Evolutionary conservation across 2,113 vertebrate genomes (phyloP).

Genomic region (Pituophis catenifer): DNA sequence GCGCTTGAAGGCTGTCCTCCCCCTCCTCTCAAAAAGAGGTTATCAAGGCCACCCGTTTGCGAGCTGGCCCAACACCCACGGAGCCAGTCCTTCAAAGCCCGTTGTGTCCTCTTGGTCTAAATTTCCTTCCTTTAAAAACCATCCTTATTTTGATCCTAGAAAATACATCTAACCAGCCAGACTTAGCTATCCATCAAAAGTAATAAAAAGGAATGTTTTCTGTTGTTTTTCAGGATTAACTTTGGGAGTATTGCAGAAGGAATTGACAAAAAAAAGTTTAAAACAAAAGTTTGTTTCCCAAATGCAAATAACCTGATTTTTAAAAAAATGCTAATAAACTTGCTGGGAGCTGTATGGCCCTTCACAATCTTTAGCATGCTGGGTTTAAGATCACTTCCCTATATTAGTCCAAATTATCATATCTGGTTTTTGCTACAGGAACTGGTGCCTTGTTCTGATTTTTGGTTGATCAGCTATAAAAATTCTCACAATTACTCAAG

Average conservation of each 20-base stretch:
- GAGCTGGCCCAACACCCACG: slow-evolving; percentile 39
- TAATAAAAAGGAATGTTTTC: background rate
- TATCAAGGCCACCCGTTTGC: slow-evolving; percentile 67
- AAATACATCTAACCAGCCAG: background rate
- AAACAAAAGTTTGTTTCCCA: background rate
- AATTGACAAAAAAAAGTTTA: background rate
- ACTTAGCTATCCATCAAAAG: background rate
- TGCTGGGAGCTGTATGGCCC: background rate
- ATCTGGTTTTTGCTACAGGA: background rate
- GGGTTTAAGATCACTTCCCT: background rate
- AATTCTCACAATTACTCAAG: background rate
- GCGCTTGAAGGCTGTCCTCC: slow-evolving; percentile 41
- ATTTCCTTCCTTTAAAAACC: background rate
- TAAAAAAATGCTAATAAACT: background rate
- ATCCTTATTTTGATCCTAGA: background rate
- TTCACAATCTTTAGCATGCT: background rate
- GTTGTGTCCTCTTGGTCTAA: background rate
- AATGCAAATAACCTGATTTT: background rate
- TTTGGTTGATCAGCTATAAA: background rate
- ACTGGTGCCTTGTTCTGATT: background rate
- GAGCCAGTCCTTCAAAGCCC: background rate
- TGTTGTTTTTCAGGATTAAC: no score
- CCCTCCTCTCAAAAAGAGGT: slow-evolving; percentile 55
- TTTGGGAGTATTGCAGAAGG: background rate
- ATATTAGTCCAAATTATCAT: background rate